Conservation (phyloP, 2,113 vertebrate genomes). For the Pterophyllum scalare region DNA sequence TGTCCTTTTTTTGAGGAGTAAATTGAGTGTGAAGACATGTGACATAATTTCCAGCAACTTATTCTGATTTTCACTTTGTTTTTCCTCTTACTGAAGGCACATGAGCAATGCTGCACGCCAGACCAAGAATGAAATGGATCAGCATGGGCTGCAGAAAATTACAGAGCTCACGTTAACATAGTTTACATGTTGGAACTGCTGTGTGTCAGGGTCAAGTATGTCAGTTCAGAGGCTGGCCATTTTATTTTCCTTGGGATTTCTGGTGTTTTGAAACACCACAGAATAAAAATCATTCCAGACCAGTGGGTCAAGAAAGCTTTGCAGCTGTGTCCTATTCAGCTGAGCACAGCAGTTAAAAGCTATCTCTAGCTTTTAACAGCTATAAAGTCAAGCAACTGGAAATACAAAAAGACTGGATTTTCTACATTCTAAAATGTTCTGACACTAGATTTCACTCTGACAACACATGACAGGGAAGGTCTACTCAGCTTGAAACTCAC, state of each 20-base stretch:
- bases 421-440: neutral
- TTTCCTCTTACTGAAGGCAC: conserved; percentile 10
- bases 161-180: conserved; percentile 58
- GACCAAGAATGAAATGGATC: conserved; percentile 47
- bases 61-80: conserved; percentile 40
- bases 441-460: neutral
- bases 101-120: conserved; percentile 29
- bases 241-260: conserved; percentile 58
- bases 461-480: neutral
- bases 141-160: conserved; percentile 58
- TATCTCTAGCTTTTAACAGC: conserved; percentile 15
- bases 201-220: conserved; percentile 41
- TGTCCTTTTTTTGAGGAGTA: conserved; percentile 32
- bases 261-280: conserved; percentile 48
- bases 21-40: conserved; percentile 42
- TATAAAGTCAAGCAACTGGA: neutral
- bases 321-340: conserved; percentile 12
- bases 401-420: neutral
- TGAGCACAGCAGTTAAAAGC: conserved; percentile 11
- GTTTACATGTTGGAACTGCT: conserved; percentile 57
- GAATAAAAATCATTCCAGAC: conserved; percentile 61
- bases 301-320: conserved; percentile 36
- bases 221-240: conserved; percentile 40
- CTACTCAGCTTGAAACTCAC: conserved; percentile 66
- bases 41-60: conserved; percentile 40